phyloP scores from a whole-genome alignment of 1,140 invertebrate species.

The Saccostrea echinata region DNA sequence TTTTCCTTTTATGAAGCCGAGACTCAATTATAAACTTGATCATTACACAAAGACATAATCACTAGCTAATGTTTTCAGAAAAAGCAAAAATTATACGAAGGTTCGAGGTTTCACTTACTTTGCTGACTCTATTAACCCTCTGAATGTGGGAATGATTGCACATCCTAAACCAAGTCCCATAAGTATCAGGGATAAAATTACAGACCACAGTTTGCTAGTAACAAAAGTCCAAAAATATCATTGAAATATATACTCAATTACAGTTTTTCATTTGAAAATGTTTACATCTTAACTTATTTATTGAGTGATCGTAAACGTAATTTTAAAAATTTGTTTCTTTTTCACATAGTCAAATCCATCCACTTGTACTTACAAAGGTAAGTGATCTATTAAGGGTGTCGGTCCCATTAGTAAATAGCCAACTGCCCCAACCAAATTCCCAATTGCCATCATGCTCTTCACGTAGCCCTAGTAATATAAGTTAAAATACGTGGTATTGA shows the following conservation, averaged over 20 bases:
- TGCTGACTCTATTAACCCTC: constrained; percentile 60
- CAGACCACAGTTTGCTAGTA: constrained; percentile 63
- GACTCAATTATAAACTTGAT: not conserved
- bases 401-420: constrained; percentile 66
- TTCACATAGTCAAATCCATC: too few relatives aligned
- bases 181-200: constrained; percentile 58
- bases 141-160: constrained; percentile 64
- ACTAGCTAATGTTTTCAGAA: too few relatives aligned
- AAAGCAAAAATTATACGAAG: too few relatives aligned
- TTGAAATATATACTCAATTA: too few relatives aligned
- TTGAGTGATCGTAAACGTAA: too few relatives aligned
- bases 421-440: constrained; percentile 55
- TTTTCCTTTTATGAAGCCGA: not conserved
- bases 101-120: constrained; percentile 57
- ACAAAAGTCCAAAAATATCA: not conserved
- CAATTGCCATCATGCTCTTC: constrained; percentile 58
- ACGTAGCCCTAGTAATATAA: constrained; percentile 50
- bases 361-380: constrained; percentile 54
- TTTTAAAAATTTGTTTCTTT: too few relatives aligned
- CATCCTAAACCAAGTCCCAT: constrained; percentile 66
- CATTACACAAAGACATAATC: not conserved
- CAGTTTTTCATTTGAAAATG: too few relatives aligned
- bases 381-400: constrained; percentile 51
- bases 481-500: too few relatives aligned
- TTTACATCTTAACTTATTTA: too few relatives aligned